A percentile compares a stretch with the other conserved stretches of the same genome.
These are phyloP conservation scores for Aphrophora alni DNA, from an alignment of 2,888 invertebrate genomes.

Conservation along the genomic window DNA sequence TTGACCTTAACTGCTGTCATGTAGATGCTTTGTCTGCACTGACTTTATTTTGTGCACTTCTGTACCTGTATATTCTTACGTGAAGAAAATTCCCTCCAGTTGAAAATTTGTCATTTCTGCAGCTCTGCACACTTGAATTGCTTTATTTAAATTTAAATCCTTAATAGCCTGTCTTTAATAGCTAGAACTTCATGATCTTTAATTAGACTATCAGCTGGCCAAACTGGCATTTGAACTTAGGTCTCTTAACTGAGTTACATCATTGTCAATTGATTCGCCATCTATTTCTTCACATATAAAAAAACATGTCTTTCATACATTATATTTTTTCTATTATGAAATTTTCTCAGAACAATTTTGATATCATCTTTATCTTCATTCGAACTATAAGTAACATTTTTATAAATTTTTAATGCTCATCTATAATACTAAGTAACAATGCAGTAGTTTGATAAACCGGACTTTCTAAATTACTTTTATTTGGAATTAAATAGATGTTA, in stretches of 20 bases:
- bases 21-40: too few relatives aligned
- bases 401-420: constrained; percentile 7
- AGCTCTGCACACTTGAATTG: too few relatives aligned
- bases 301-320: constrained; percentile 7
- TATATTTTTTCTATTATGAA: background rate
- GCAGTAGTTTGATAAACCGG: background rate
- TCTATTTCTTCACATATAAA: background rate
- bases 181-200: background rate
- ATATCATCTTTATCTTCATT: constrained; percentile 6
- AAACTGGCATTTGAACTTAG: background rate
- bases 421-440: background rate
- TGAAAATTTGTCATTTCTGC: too few relatives aligned
- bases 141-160: too few relatives aligned
- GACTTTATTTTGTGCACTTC: too few relatives aligned
- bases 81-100: too few relatives aligned
- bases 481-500: background rate
- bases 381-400: background rate
- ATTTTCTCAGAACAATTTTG: background rate
- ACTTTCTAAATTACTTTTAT: background rate
- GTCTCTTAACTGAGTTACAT: constrained; percentile 6
- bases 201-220: background rate
- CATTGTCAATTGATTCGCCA: background rate
- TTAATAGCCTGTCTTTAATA: background rate
- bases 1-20: too few relatives aligned
- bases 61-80: too few relatives aligned